Percentiles rank a stretch among this genome's conserved stretches.
Conservation (phyloP, 1,140 invertebrate species). For the Scylla paramamosain region DNA sequence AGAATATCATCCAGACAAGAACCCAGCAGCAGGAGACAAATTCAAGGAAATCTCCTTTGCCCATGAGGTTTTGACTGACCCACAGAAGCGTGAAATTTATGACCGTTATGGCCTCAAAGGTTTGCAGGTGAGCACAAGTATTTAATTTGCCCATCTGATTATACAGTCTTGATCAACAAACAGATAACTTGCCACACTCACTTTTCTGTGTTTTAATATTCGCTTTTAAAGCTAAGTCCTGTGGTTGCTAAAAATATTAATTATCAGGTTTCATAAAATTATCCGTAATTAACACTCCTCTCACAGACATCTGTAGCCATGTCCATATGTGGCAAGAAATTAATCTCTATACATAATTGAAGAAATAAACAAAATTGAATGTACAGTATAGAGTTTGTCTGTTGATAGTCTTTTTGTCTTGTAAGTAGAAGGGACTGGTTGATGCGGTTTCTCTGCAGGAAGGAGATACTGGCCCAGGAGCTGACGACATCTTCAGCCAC, state of each 20-base stretch:
- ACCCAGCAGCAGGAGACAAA: conserved; percentile 90
- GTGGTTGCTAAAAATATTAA: no score
- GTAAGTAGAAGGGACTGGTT: no score
- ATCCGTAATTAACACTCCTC: no score
- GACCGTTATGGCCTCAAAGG: conserved; percentile 85
- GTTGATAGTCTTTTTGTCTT: no score
- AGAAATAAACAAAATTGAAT: conserved; percentile 48
- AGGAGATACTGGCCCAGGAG: conserved; percentile 80
- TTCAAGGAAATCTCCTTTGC: conserved; percentile 95
- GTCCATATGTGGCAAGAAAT: no score
- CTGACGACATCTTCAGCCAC: conserved; percentile 84
- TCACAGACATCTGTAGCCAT: no score
- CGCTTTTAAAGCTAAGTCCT: not conserved
- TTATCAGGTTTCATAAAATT: no score
- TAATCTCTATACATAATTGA: not conserved
- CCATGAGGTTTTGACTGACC: conserved; percentile 89
- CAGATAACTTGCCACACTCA: not conserved
- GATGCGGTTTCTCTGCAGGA: conserved; percentile 51
- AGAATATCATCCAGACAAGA: conserved; percentile 94
- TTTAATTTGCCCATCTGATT: not conserved
- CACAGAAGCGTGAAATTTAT: conserved; percentile 84
- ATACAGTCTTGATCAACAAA: not conserved
- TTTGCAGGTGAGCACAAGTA: conserved; percentile 81
- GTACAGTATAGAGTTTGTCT: no score
- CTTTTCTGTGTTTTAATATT: not conserved